Conservation (phyloP, 2,888 invertebrate genomes). For the Meteorus colon region DNA sequence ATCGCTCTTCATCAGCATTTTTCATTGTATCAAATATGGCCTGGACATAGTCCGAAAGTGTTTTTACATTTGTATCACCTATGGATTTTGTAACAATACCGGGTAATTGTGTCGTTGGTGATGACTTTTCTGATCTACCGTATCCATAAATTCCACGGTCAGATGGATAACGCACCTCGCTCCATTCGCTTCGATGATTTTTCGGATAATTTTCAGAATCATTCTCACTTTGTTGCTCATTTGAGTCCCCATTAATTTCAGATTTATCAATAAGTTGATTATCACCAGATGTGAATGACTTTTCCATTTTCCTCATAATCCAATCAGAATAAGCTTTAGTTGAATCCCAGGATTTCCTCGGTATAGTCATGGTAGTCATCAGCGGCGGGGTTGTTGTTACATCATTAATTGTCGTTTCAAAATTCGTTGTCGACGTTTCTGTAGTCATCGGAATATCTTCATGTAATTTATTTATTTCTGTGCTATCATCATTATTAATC, state of each 20-base stretch:
- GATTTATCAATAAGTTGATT: constrained; percentile 15
- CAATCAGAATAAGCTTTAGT: constrained; percentile 70
- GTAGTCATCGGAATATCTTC: constrained; percentile 62
- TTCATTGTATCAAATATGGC: constrained; percentile 71
- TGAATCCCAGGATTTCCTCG: constrained; percentile 67
- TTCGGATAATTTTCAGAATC: constrained; percentile 65
- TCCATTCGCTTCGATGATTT: constrained; percentile 68
- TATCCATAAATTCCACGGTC: constrained; percentile 47
- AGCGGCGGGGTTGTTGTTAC: constrained; percentile 35
- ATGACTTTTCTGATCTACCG: constrained; percentile 30
- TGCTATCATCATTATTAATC: constrained; percentile 51
- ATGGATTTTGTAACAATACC: constrained; percentile 49
- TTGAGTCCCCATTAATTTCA: constrained; percentile 56
- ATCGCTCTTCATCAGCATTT: constrained; percentile 58
- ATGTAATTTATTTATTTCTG: constrained; percentile 25
- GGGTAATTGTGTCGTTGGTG: constrained; percentile 47
- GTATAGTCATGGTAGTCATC: constrained; percentile 50
- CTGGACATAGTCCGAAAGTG: constrained; percentile 67
- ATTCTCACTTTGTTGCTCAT: constrained; percentile 61
- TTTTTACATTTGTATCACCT: constrained; percentile 51
- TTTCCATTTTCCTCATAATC: constrained; percentile 58
- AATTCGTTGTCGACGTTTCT: constrained; percentile 46
- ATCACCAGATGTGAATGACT: constrained; percentile 9
- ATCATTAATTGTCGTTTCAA: constrained; percentile 69
- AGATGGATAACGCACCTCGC: constrained; percentile 64